Base-by-base conservation (phyloP, 2,797 vertebrate genomes). In the Sebastes itinus region DNA sequence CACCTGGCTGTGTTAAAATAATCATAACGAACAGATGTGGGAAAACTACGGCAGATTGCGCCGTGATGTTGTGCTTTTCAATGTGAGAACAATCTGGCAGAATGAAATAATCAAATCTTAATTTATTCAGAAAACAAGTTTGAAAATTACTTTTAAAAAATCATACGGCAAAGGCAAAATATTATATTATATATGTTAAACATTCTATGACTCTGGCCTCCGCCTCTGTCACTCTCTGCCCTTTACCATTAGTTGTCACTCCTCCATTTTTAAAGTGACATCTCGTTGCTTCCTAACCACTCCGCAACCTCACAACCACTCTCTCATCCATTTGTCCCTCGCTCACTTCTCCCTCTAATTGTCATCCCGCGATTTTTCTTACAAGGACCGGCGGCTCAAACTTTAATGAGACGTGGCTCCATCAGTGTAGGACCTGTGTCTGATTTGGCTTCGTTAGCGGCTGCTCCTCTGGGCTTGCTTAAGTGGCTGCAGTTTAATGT, bases 401-500 rank as follows among this genome's bases (percentile, higher is more conserved):
- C 87, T 94, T 95, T 95, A 94, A 96, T 95, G 93, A 88, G 89
- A 74, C 3, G 59, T 6, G 56, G 42, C 67, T 88, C 89, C 92
- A 88, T 92, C 90, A 91, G 90, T 23, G 88, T 63, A 71, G 55
- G 82, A 81, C 82, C 52, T 6, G 88, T 61, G 88, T 92, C 89
- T 90, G 84, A 88, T 89, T 87, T 30, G 85, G 84, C 90, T 94
- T 94, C 83, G 87, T 92, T 93, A 92, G 91, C 35, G 32, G 46
- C 74, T 10, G 84, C 10, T 93, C 94, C 95, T 94, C 88, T 80
- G 95, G 94, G 94, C 82, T 92, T 91, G 78, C 88, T 92, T 92
- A 95, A 96, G 95, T 95, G 95, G 90, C 93, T 94, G 83, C 85
- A 87, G 91, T 94, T 90, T 94, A 94, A 94, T 94, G 87, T 91